A percentile compares a stretch with the other conserved stretches of the same genome.
These are phyloP conservation scores for Hormiphora californensis DNA, from an alignment of 37 sponge, comb jelly and placozoan genomes.

Conservation along the genomic window DNA sequence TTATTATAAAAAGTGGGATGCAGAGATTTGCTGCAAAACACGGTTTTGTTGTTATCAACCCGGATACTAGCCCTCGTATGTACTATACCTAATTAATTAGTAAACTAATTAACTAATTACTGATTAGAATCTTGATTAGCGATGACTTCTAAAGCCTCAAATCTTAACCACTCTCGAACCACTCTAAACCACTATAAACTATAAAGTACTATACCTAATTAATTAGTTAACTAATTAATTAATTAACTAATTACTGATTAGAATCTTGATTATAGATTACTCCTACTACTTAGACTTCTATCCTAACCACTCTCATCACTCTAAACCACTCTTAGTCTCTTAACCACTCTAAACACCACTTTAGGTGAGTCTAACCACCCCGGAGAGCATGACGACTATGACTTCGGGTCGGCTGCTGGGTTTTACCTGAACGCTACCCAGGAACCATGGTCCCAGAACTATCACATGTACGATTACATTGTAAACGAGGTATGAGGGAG, in stretches of 20 bases:
- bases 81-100: background rate
- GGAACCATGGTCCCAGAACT: slow-evolving; percentile 89
- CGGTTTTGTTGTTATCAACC: slow-evolving; percentile 79
- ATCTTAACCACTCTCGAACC: too few relatives aligned
- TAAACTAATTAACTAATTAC: too few relatives aligned
- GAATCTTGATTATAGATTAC: too few relatives aligned
- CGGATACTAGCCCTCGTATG: slow-evolving; percentile 89
- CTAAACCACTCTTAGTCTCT: background rate
- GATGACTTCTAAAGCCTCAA: too few relatives aligned
- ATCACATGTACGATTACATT: slow-evolving; percentile 96
- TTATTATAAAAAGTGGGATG: slow-evolving; percentile 76
- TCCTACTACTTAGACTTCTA: too few relatives aligned
- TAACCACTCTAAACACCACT: background rate
- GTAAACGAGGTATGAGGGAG: slow-evolving; percentile 79
- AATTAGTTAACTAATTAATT: too few relatives aligned
- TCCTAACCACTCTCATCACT: too few relatives aligned
- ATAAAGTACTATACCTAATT: too few relatives aligned
- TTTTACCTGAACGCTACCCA: slow-evolving; percentile 93
- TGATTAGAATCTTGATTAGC: background rate
- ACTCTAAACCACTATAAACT: too few relatives aligned
- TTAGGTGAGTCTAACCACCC: slow-evolving; percentile 76
- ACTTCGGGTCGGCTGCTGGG: slow-evolving; percentile 94
- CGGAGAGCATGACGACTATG: slow-evolving; percentile 86
- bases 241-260: too few relatives aligned
- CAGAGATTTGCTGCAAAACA: slow-evolving; percentile 79